These are phyloP conservation scores for Drosophila suzukii DNA, from an alignment of 1,140 invertebrate genomes.

Conservation along the genomic window DNA sequence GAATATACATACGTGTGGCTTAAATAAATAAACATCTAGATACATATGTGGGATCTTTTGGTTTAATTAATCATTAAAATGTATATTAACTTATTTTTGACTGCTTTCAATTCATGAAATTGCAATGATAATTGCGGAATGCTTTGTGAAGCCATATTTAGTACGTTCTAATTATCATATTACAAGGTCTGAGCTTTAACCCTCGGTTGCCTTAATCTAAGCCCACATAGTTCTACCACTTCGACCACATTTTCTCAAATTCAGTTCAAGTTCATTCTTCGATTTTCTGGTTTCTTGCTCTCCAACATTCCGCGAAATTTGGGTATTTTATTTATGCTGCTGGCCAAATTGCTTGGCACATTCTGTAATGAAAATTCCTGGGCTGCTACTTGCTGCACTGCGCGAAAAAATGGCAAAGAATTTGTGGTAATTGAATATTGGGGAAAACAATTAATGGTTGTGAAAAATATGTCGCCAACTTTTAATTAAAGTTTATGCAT, in stretches of 20 bases:
- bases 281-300: slow-evolving; percentile 3
- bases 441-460: too few relatives aligned
- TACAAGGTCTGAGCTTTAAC: neutral
- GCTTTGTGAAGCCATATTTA: neutral
- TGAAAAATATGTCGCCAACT: too few relatives aligned
- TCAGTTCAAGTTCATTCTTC: neutral
- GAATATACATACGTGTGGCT: slow-evolving; percentile 13
- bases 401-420: neutral
- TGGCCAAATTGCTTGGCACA: slow-evolving; percentile 3
- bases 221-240: neutral
- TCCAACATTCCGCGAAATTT: slow-evolving; percentile 8
- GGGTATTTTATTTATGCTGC: slow-evolving; percentile 2
- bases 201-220: neutral
- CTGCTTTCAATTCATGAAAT: neutral
- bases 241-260: neutral
- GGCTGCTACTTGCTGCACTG: slow-evolving; percentile 7
- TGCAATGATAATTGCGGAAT: neutral
- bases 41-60: slow-evolving; percentile 1
- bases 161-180: neutral
- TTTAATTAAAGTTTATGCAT: too few relatives aligned
- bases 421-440: too few relatives aligned
- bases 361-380: slow-evolving; percentile 25
- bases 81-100: slow-evolving; percentile 4
- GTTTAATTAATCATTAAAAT: slow-evolving; percentile 29
- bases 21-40: slow-evolving; percentile 4